phyloP scores from a whole-genome alignment of 2,888 invertebrate species.

The Melikaiella ostensackeni region DNA sequence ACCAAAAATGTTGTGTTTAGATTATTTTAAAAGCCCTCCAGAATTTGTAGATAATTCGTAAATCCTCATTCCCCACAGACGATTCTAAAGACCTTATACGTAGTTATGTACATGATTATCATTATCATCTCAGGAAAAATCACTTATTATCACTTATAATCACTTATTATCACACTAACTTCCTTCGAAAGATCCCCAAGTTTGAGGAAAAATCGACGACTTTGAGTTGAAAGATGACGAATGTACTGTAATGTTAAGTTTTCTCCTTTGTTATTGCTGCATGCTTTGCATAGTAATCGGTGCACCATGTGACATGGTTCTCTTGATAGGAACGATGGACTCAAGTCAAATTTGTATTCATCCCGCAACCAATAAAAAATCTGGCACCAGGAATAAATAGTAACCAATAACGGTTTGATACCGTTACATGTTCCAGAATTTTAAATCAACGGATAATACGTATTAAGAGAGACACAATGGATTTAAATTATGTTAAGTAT shows the following conservation, averaged over 20 bases:
- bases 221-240: not conserved
- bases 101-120: not conserved
- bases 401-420: constrained; percentile 47
- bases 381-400: constrained; percentile 53
- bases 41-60: not conserved
- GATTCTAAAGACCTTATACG: not conserved
- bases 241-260: not conserved
- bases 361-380: constrained; percentile 52
- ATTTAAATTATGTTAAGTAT: constrained; percentile 13
- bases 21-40: not conserved
- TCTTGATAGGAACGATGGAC: not conserved
- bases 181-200: not conserved
- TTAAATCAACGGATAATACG: constrained; percentile 15
- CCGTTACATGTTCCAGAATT: constrained; percentile 59
- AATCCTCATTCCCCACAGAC: not conserved
- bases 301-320: not conserved
- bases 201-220: not conserved
- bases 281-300: not conserved
- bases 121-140: not conserved
- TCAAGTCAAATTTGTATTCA: constrained; percentile 9
- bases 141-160: no score
- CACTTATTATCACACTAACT: no score
- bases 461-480: constrained; percentile 11
- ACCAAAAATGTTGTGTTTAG: constrained; percentile 83
- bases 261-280: not conserved